Evolutionary conservation across 2,888 invertebrate species (phyloP).

Genomic region (Cylloceria caligata): DNA sequence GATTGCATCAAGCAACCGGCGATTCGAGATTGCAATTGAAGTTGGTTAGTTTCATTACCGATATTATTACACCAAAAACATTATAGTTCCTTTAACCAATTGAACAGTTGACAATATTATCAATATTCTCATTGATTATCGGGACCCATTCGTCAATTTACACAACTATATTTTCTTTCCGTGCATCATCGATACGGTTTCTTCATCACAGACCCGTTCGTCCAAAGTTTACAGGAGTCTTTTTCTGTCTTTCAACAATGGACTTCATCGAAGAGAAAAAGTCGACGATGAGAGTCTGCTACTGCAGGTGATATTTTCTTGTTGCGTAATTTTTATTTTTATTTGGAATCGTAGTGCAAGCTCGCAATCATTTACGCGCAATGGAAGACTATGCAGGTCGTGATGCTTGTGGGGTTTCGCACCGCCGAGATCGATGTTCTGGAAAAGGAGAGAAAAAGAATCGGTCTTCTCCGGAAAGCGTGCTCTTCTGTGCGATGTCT

Average conservation of each 20-base stretch:
- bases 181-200: constrained; percentile 63
- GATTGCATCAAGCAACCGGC: too few relatives aligned
- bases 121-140: too few relatives aligned
- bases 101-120: too few relatives aligned
- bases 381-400: neutral
- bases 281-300: constrained; percentile 9
- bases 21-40: too few relatives aligned
- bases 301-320: constrained; percentile 39
- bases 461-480: neutral
- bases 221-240: constrained; percentile 11
- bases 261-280: constrained; percentile 37
- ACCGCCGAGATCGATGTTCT: constrained; percentile 35
- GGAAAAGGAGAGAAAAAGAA: neutral
- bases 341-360: neutral
- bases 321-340: constrained; percentile 12
- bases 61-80: too few relatives aligned
- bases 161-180: constrained; percentile 50
- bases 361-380: neutral
- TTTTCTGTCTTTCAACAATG: constrained; percentile 41
- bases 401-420: constrained; percentile 35
- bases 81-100: too few relatives aligned
- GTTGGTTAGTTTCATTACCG: too few relatives aligned
- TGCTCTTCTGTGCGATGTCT: constrained; percentile 35
- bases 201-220: constrained; percentile 49
- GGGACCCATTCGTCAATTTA: too few relatives aligned